Percentiles rank a stretch among this genome's conserved stretches.
Conservation (phyloP, 37 sponge, comb jelly and placozoan genomes). For the Corticium candelabrum region DNA sequence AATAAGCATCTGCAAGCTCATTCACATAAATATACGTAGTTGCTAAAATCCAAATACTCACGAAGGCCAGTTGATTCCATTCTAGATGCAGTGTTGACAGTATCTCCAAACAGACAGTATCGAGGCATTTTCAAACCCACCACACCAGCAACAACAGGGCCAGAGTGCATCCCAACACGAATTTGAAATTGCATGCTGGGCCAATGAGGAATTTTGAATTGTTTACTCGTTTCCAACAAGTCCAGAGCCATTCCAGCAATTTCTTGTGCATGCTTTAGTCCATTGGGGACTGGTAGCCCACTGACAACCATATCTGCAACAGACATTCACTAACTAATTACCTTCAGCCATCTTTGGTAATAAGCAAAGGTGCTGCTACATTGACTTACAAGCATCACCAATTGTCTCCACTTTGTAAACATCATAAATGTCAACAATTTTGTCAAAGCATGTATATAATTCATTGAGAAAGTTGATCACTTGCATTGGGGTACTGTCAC, state of each 20-base stretch:
- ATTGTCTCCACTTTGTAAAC: constrained; percentile 92
- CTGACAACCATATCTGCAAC: constrained; percentile 83
- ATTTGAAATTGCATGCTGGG: constrained; percentile 46
- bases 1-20: neutral
- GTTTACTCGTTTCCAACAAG: constrained; percentile 33
- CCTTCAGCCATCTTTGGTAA: constrained; percentile 1
- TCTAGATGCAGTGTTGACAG: constrained; percentile 83
- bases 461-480: constrained; percentile 74
- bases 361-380: neutral
- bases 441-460: constrained; percentile 75
- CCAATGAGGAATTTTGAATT: constrained; percentile 74
- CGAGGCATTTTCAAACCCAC: constrained; percentile 89
- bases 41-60: constrained; percentile 8
- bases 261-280: constrained; percentile 67
- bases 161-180: constrained; percentile 80
- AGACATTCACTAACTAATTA: neutral
- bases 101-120: constrained; percentile 86
- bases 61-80: constrained; percentile 86
- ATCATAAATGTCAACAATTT: constrained; percentile 75
- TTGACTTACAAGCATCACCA: constrained; percentile 78
- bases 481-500: constrained; percentile 72
- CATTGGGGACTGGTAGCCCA: constrained; percentile 73
- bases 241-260: constrained; percentile 85
- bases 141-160: constrained; percentile 85
- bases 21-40: constrained; percentile 7